Base-by-base conservation (phyloP, 2,113 vertebrate species). In the Corydoras sp. region DNA sequence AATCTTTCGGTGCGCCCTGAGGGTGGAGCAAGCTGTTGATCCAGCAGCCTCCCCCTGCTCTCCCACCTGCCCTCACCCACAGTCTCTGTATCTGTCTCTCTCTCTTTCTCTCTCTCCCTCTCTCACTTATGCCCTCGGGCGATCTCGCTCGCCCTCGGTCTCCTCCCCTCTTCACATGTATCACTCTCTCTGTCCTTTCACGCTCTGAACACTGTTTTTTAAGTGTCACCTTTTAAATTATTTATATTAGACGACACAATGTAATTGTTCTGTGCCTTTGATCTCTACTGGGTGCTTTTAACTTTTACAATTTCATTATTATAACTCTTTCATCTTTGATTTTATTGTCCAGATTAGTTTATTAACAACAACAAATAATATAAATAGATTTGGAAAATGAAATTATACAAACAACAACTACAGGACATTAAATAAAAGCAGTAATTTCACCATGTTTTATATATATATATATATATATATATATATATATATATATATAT, bases 41-140 rank as follows among this genome's bases (percentile, higher is more conserved):
- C 82, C 81, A 83, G 77, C 79, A 83, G 80, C 72, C 66, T 72
- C 79, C 73, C 79, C 78, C 74, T 77, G 69, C 80, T 74, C 75
- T 69, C 78, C 77, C 83, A 85, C 82, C 82, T 85, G 83, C 82
- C 82, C 75, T 81, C 59, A 59, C 65, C 65, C 69, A 75, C 62
- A 65, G 35, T 43, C 4, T 43, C 35, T 43, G 35, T 43, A 43
- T 43, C 7, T 43, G 80, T 70, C 66, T 72, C 79, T 71, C 79
- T 79, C 72, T 77, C 35, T 43, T 43, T 43, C 35, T 43, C 73
- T 62, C 54, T 62, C 61, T 60, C 54, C 62, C 54, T 62, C 61
- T 60, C 54, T 30, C 65, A 65, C 71, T 73, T 62, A 66, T 69
- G 59, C 69, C 80, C 75, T n/a, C 31, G 65, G 75, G 80, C 72